A percentile compares a stretch with the other conserved stretches of the same genome.
Conservation (phyloP, 2,797 vertebrate genomes). For the Silurus aristotelis region DNA sequence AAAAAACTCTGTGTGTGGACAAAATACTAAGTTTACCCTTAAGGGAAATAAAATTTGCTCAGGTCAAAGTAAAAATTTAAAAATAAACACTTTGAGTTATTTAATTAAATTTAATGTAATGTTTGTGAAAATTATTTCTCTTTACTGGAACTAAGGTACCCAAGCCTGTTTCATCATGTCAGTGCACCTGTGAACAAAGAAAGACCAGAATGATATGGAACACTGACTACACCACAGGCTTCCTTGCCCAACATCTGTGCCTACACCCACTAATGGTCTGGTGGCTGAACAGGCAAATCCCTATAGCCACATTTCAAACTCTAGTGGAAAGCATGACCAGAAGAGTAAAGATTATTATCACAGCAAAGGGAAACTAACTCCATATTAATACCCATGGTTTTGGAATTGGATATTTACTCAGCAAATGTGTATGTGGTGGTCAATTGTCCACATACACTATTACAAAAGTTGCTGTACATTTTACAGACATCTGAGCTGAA, state of each 20-base stretch:
- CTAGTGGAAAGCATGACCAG: too few species aligned
- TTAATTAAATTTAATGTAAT: background rate
- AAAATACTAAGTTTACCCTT: background rate
- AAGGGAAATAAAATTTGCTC: background rate
- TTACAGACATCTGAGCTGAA: background rate
- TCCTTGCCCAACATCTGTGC: too few species aligned
- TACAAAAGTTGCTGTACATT: background rate
- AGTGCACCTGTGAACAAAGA: too few species aligned
- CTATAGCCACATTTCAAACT: too few species aligned
- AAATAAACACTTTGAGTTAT: background rate
- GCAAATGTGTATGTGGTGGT: background rate
- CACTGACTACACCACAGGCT: too few species aligned
- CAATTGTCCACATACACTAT: background rate
- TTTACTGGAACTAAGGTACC: background rate
- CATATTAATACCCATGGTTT: background rate
- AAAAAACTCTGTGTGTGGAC: background rate
- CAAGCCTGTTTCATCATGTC: too few species aligned
- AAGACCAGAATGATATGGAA: too few species aligned
- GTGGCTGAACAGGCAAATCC: too few species aligned
- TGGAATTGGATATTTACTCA: background rate
- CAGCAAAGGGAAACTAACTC: too few species aligned
- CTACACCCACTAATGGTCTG: too few species aligned
- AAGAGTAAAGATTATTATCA: too few species aligned
- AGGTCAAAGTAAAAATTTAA: background rate
- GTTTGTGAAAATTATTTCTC: background rate